Base-by-base conservation (phyloP, 1,140 invertebrate genomes). In the Spodoptera frugiperda region DNA sequence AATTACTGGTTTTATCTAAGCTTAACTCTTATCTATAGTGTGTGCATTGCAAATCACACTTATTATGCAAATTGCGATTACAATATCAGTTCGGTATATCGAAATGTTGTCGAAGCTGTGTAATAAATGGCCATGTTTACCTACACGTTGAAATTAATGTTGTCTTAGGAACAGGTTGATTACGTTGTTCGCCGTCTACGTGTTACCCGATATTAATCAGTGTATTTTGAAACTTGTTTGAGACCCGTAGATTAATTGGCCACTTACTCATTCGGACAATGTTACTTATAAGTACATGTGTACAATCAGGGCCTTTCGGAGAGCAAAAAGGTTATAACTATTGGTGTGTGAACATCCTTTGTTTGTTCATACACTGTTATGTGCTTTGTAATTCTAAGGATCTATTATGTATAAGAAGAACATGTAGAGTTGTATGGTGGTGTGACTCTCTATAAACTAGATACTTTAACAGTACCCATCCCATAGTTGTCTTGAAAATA, bases 171-270 rank as follows among this genome's bases (percentile, higher is more conserved):
- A 75, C 72, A 54, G 49, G 72, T 75, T 75, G 11, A 53, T 75
- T 75, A 75, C 48, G 48, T 65, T 61, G 44, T 30, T 49, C 55
- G 14, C 55, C 44, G 9, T 44, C 19, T 57, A 25, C 46, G 17
- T 49, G 21, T 9, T 54, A 70, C 33, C 11, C 21, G 49, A 55
- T 49, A 73, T 73, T 73, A 59, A 73, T 73, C 54, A 70, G 21
- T 76, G 74, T 76, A 65, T 75, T 76, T 68, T 76, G 53, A 75
- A 75, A 65, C 72, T 65, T 48, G 74, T 68, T 76, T 68, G 14
- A 57, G 68, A 57, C 46, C 55, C 46, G 15, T 15, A 49, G 72
- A 75, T 68, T 76, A 76, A 76, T 76, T 46, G 74, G 61, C 14
- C 48, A 68, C 74, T 76, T 68, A 55, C 14, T 76, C 63, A 76